phyloP scores from a whole-genome alignment of 1,140 invertebrate genomes.

The Neodiprion pinetum region DNA sequence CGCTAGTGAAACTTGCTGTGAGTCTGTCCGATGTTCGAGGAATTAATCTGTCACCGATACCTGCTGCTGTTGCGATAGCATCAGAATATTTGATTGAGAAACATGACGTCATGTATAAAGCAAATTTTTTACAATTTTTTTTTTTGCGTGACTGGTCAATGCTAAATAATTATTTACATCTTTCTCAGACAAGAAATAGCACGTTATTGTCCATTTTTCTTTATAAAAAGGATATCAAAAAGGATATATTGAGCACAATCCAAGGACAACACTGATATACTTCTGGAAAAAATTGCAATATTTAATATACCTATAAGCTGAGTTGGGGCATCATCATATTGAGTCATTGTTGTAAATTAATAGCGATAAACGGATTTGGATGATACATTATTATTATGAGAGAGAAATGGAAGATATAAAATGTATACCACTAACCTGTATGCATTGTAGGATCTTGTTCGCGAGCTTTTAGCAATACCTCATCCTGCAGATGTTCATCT shows the following conservation, averaged over 20 bases:
- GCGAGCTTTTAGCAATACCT: slow-evolving; percentile 51
- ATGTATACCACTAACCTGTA: slow-evolving; percentile 42
- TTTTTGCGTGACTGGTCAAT: slow-evolving; percentile 3
- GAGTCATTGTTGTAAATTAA: slow-evolving; percentile 8
- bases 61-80: slow-evolving; percentile 49
- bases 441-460: slow-evolving; percentile 40
- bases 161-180: slow-evolving; percentile 4
- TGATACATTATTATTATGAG: slow-evolving; percentile 15
- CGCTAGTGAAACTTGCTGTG: slow-evolving; percentile 59
- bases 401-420: not conserved
- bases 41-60: slow-evolving; percentile 57
- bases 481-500: slow-evolving; percentile 59
- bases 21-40: slow-evolving; percentile 64
- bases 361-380: not conserved
- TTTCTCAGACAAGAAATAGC: too few species aligned
- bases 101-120: slow-evolving; percentile 10
- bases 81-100: slow-evolving; percentile 27
- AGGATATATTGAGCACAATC: slow-evolving; percentile 54
- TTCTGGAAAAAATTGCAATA: slow-evolving; percentile 56
- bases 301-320: slow-evolving; percentile 31
- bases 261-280: slow-evolving; percentile 47
- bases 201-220: not conserved
- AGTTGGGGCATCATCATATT: not conserved
- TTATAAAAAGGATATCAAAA: slow-evolving; percentile 55
- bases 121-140: not conserved